phyloP scores from a whole-genome alignment of 2,113 vertebrate genomes.

The Colaptes auratus region DNA sequence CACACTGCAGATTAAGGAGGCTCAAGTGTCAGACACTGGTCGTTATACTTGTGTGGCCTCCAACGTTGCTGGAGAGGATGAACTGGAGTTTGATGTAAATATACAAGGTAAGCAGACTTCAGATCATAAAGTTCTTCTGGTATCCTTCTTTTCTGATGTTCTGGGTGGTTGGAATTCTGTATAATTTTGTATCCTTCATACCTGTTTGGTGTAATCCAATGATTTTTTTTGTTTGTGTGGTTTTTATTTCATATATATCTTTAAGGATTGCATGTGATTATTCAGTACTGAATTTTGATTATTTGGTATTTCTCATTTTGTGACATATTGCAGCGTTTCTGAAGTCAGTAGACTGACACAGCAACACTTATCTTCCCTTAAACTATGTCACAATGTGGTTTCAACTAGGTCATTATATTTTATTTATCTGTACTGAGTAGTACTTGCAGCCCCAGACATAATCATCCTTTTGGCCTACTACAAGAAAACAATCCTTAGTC shows the following conservation, averaged over 20 bases:
- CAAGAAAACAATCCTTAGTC: background rate
- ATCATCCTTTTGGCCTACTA: background rate
- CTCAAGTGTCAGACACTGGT: conserved; percentile 91
- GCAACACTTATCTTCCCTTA: background rate
- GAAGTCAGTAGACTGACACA: background rate
- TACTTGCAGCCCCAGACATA: background rate
- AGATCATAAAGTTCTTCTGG: background rate
- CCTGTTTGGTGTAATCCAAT: background rate
- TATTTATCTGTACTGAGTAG: background rate
- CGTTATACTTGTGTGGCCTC: conserved; percentile 94
- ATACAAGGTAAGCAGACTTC: conserved; percentile 90
- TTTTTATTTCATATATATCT: background rate
- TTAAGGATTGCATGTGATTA: background rate
- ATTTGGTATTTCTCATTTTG: background rate
- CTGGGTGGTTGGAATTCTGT: background rate
- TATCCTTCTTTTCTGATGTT: background rate
- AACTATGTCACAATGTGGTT: background rate
- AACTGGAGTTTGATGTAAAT: conserved; percentile 98
- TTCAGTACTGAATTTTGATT: background rate
- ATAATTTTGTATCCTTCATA: background rate
- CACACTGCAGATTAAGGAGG: conserved; percentile 85
- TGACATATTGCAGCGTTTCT: background rate
- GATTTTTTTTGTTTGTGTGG: background rate
- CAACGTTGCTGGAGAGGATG: conserved; percentile 94
- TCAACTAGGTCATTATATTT: background rate